Percentiles rank a stretch among this genome's conserved stretches.
Evolutionary conservation across 2,888 invertebrate species (phyloP).

Genomic region (Cabera pusaria): DNA sequence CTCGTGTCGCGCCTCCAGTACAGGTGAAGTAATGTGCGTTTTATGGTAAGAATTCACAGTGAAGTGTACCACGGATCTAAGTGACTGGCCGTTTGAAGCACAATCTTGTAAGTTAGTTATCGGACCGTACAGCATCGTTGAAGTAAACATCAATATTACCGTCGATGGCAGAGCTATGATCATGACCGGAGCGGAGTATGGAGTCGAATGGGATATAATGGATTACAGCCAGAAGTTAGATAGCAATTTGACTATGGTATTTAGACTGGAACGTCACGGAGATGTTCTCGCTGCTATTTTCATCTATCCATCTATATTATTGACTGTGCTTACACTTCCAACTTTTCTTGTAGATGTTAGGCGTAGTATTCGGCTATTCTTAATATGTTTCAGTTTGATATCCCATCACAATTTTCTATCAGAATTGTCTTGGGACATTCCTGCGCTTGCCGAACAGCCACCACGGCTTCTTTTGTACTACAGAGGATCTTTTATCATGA

Average conservation of each 20-base stretch:
- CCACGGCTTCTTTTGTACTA: slow-evolving; percentile 31
- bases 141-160: too few relatives aligned
- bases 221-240: slow-evolving; percentile 9
- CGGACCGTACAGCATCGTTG: slow-evolving; percentile 7
- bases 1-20: slow-evolving; percentile 18
- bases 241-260: slow-evolving; percentile 14
- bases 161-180: slow-evolving; percentile 4
- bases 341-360: slow-evolving; percentile 26
- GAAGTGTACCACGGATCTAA: slow-evolving; percentile 27
- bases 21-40: slow-evolving; percentile 20
- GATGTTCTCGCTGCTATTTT: slow-evolving; percentile 25
- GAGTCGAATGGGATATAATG: slow-evolving; percentile 40
- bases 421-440: slow-evolving; percentile 22
- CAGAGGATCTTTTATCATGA: slow-evolving; percentile 30
- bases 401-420: slow-evolving; percentile 32
- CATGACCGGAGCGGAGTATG: slow-evolving; percentile 27
- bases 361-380: slow-evolving; percentile 21
- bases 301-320: slow-evolving; percentile 27
- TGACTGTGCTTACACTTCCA: slow-evolving; percentile 27
- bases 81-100: slow-evolving; percentile 41
- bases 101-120: slow-evolving; percentile 35
- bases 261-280: slow-evolving; percentile 29
- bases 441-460: slow-evolving; percentile 24
- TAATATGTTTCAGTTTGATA: slow-evolving; percentile 29
- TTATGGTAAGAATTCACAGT: slow-evolving; percentile 6